Evolutionary conservation across 2,888 invertebrate species (phyloP).

Genomic region (Lamellibrachia columna): DNA sequence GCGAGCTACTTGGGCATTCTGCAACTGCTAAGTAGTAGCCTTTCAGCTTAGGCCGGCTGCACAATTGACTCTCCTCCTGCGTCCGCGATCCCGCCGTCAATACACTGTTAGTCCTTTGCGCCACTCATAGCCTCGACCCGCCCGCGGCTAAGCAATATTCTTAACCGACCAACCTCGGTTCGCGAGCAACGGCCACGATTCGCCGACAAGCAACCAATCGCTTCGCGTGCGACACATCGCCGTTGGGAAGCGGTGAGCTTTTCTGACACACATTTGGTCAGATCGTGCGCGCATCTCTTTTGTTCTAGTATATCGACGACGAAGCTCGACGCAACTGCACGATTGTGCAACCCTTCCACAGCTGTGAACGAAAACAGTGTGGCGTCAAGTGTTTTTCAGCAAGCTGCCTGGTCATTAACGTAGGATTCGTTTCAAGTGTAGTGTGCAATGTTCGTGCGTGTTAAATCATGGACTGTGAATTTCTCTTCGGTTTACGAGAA

Average conservation of each 20-base stretch:
- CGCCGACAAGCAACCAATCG: not conserved
- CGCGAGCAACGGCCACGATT: not conserved
- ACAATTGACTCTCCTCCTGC: not conserved
- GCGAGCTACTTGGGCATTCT: not conserved
- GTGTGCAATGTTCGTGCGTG: not conserved
- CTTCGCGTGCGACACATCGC: not conserved
- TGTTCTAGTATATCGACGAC: not conserved
- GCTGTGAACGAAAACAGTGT: not conserved
- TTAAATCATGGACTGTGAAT: not conserved
- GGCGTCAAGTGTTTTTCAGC: not conserved
- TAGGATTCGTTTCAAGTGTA: not conserved
- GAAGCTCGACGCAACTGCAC: not conserved
- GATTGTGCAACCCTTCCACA: not conserved
- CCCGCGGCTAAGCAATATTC: not conserved
- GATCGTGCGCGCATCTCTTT: too few species aligned
- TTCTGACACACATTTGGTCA: too few species aligned
- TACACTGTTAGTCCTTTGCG: not conserved
- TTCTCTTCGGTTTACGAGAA: not conserved
- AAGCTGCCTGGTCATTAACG: not conserved
- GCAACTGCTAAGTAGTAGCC: not conserved
- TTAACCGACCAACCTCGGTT: not conserved
- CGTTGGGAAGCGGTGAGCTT: not conserved
- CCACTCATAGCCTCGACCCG: not conserved
- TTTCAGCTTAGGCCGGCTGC: slow-evolving; percentile 9
- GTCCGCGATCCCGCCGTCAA: not conserved